A percentile compares a stretch with the other conserved stretches of the same genome.
Evolutionary conservation across 2,888 invertebrate genomes (phyloP).

Genomic region (Ectemnius cavifrons): DNA sequence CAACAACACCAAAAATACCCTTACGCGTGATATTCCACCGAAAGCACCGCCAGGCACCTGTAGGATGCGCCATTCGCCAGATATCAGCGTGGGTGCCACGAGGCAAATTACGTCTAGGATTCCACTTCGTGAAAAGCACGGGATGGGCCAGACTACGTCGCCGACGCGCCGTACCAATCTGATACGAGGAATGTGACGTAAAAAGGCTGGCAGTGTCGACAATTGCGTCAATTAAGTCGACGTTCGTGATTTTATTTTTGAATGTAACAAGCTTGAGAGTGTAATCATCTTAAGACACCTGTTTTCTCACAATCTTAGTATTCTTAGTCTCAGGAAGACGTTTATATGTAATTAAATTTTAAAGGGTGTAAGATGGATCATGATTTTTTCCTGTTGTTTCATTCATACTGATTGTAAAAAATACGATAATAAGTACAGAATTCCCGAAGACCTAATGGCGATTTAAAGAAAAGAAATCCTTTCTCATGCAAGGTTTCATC

Average conservation of each 20-base stretch:
- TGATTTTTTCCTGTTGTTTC: no score
- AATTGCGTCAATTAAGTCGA: slow-evolving; percentile 55
- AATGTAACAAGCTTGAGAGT: slow-evolving; percentile 62
- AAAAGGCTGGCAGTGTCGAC: slow-evolving; percentile 41
- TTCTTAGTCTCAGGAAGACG: no score
- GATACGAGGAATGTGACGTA: slow-evolving; percentile 42
- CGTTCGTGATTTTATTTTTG: slow-evolving; percentile 66
- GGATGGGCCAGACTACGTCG: slow-evolving; percentile 25
- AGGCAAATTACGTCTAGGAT: slow-evolving; percentile 4
- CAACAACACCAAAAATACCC: slow-evolving; percentile 59
- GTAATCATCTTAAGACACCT: slow-evolving; percentile 68
- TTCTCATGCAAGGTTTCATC: no score
- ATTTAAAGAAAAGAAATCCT: no score
- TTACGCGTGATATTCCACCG: slow-evolving; percentile 39
- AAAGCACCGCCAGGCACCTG: slow-evolving; percentile 57
- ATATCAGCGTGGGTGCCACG: slow-evolving; percentile 33
- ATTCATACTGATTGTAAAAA: no score
- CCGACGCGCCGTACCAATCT: slow-evolving; percentile 22
- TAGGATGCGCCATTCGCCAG: slow-evolving; percentile 49
- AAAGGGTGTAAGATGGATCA: no score
- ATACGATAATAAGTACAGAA: no score
- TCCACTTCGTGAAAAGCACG: slow-evolving; percentile 25
- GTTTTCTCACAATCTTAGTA: slow-evolving; percentile 57
- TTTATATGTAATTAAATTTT: no score
- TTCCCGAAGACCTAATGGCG: no score